Evolutionary conservation across 2,113 vertebrate species (phyloP).

Genomic region (Dromiciops gliroides): DNA sequence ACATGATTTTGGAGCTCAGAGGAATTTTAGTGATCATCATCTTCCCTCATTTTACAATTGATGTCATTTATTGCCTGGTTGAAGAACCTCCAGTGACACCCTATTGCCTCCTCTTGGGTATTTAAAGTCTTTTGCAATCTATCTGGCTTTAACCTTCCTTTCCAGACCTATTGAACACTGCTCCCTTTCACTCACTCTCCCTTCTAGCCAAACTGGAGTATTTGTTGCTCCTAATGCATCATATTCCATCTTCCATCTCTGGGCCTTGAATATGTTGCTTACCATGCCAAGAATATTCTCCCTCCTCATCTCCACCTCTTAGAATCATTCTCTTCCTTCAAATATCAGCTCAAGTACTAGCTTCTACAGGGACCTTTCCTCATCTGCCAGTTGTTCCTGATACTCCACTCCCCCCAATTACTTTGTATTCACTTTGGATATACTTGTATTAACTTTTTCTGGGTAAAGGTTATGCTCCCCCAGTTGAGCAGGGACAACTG

Average conservation of each 20-base stretch:
- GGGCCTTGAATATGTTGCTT: background rate
- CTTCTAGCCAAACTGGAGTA: background rate
- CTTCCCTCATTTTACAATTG: background rate
- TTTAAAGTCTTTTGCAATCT: background rate
- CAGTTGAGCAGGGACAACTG: background rate
- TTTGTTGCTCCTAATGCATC: background rate
- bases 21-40: background rate
- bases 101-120: background rate
- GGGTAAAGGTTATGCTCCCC: background rate
- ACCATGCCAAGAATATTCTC: background rate
- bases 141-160: background rate
- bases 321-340: background rate
- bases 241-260: background rate
- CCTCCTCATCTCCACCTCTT: background rate
- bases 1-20: background rate
- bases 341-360: background rate
- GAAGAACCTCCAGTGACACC: background rate
- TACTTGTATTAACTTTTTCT: background rate
- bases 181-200: background rate
- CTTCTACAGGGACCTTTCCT: background rate
- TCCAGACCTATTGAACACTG: background rate
- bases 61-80: background rate
- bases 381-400: background rate
- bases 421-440: background rate
- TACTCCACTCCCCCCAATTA: background rate